A percentile compares a stretch with the other conserved stretches of the same genome.
phyloP scores from a whole-genome alignment of 2,797 vertebrate species.

The Columba guinea region DNA sequence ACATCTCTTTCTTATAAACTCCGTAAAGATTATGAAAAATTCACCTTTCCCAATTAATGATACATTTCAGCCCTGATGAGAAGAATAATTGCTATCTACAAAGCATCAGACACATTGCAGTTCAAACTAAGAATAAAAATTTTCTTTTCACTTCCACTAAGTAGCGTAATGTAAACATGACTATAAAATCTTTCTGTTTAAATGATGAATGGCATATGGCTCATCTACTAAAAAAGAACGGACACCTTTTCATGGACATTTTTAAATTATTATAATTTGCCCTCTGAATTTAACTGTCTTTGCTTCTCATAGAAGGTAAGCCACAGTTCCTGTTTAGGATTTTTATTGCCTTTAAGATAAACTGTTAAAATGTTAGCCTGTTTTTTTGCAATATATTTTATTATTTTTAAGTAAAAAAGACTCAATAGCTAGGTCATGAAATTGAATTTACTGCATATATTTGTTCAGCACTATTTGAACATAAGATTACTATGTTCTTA shows the following conservation, averaged over 20 bases:
- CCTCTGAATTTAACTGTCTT: not conserved
- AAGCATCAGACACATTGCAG: not conserved
- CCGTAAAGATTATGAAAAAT: not conserved
- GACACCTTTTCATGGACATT: not conserved
- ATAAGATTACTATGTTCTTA: not conserved
- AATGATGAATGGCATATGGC: not conserved
- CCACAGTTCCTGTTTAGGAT: not conserved
- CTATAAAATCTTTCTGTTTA: not conserved
- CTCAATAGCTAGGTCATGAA: not conserved
- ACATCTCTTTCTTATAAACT: not conserved
- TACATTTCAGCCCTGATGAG: not conserved
- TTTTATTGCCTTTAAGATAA: not conserved
- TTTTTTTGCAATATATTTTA: not conserved
- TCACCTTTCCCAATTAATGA: not conserved
- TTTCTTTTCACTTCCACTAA: not conserved
- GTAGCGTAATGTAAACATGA: not conserved
- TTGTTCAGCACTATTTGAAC: not conserved
- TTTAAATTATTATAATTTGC: not conserved
- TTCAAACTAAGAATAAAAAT: not conserved
- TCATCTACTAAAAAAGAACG: not conserved
- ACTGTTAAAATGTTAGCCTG: not conserved
- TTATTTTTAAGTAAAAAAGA: not conserved
- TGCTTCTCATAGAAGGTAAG: not conserved
- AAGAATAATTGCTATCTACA: not conserved
- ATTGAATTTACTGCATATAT: not conserved